phyloP scores from a whole-genome alignment of 2,113 vertebrate species.

The Microcebus murinus region DNA sequence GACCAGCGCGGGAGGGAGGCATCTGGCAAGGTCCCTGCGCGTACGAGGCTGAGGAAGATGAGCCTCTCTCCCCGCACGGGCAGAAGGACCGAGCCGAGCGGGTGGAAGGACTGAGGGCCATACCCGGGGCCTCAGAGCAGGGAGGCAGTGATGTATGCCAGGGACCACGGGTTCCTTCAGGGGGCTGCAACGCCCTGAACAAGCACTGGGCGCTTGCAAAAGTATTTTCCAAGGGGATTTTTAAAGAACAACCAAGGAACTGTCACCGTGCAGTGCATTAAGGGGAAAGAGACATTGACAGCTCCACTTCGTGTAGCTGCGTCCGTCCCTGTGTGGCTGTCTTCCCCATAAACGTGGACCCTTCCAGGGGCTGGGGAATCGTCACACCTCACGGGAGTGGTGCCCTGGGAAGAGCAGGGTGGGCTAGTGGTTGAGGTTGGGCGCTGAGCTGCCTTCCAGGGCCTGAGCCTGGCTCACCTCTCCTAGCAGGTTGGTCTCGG shows the following conservation, averaged over 20 bases:
- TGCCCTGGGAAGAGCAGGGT: neutral
- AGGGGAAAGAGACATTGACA: no score
- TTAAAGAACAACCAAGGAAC: neutral
- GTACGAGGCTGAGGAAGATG: neutral
- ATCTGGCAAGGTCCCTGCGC: neutral
- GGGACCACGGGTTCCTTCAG: neutral
- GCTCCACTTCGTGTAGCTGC: accelerated
- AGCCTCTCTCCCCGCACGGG: accelerated
- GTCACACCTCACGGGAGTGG: neutral
- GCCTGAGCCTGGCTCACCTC: neutral
- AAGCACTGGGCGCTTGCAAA: neutral
- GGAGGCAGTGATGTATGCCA: neutral
- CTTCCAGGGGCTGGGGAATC: accelerated
- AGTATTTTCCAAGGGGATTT: neutral
- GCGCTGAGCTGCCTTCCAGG: neutral
- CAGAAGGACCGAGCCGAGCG: accelerated
- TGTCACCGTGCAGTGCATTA: accelerated
- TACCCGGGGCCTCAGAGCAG: neutral
- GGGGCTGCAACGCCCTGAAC: neutral
- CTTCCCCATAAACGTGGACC: neutral
- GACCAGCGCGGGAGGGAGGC: neutral
- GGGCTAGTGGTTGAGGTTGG: neutral
- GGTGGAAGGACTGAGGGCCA: accelerated
- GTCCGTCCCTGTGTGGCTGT: accelerated
- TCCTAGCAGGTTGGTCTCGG: neutral